phyloP scores from a whole-genome alignment of 2,888 invertebrate species.

The Cartodere bifasciata region DNA sequence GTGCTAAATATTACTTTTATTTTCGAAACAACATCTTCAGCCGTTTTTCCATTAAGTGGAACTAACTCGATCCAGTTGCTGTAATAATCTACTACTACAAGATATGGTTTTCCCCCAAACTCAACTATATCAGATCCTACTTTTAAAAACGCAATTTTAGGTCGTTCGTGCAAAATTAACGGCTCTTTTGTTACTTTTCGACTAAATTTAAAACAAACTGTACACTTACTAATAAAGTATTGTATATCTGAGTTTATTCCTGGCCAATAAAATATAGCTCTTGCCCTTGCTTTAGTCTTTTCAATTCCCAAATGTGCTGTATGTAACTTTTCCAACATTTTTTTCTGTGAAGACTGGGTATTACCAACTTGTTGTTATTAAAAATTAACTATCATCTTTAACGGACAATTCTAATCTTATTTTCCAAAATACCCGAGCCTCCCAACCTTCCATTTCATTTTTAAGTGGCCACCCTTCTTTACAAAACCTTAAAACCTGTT shows the following conservation, averaged over 20 bases:
- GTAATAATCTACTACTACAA: slow-evolving; percentile 12
- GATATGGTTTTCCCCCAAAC: not conserved
- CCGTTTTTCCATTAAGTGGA: slow-evolving; percentile 2
- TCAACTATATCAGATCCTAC: slow-evolving; percentile 13
- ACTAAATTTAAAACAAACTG: slow-evolving; percentile 9
- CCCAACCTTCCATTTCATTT: not conserved
- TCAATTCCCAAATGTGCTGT: slow-evolving; percentile 23
- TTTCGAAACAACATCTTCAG: slow-evolving; percentile 2
- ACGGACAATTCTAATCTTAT: too few relatives aligned
- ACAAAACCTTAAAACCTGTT: slow-evolving; percentile 1
- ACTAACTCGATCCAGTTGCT: slow-evolving; percentile 12
- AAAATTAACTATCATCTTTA: not conserved
- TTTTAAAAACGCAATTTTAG: slow-evolving; percentile 13
- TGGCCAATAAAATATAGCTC: slow-evolving; percentile 25
- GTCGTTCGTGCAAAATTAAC: slow-evolving; percentile 13
- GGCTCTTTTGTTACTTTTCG: slow-evolving; percentile 14
- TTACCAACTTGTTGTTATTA: not conserved
- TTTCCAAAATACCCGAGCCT: too few relatives aligned
- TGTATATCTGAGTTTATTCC: slow-evolving; percentile 21
- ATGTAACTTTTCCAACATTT: slow-evolving; percentile 20
- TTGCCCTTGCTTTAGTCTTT: slow-evolving; percentile 21
- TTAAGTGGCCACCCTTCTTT: slow-evolving; percentile 3
- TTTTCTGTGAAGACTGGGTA: slow-evolving; percentile 2
- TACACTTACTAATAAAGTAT: slow-evolving; percentile 10
- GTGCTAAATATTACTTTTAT: slow-evolving; percentile 2